Evolutionary conservation across 1,140 invertebrate genomes (phyloP).

Genomic region (Saccostrea cuccullata): DNA sequence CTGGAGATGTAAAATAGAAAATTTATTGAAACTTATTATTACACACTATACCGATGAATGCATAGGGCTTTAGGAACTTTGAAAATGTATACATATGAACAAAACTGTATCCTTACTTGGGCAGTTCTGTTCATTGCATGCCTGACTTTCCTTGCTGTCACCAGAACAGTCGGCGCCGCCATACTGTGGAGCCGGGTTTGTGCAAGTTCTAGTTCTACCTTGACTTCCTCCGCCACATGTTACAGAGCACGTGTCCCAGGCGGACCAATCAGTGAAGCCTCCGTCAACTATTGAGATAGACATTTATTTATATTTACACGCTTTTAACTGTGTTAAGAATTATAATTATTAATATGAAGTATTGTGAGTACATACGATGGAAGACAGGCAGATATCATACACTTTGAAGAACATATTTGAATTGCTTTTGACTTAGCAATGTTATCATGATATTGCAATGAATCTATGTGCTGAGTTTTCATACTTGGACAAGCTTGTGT

Average conservation of each 20-base stretch:
- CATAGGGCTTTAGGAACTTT: too few species aligned
- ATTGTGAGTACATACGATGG: too few species aligned
- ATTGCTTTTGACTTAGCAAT: too few species aligned
- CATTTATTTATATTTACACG: too few species aligned
- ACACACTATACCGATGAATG: neutral
- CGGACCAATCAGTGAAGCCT: slow-evolving; percentile 56
- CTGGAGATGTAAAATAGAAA: neutral
- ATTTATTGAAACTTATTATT: neutral
- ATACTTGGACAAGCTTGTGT: neutral
- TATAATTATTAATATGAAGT: too few species aligned
- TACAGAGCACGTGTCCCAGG: slow-evolving; percentile 64
- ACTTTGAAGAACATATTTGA: too few species aligned
- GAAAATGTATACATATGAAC: too few species aligned
- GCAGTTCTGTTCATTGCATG: slow-evolving; percentile 22
- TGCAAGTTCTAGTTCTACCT: slow-evolving; percentile 57
- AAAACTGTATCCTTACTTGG: slow-evolving; percentile 29
- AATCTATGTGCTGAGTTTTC: neutral
- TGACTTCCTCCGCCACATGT: slow-evolving; percentile 61
- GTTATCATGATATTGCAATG: too few species aligned
- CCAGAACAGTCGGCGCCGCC: slow-evolving; percentile 64
- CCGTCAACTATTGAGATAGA: slow-evolving; percentile 51
- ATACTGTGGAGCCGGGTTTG: slow-evolving; percentile 59
- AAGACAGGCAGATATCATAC: too few species aligned
- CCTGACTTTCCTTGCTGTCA: too few species aligned
- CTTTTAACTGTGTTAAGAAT: neutral